These are phyloP conservation scores for Callospermophilus lateralis DNA, from an alignment of 2,113 vertebrate species.

Conservation along the genomic window DNA sequence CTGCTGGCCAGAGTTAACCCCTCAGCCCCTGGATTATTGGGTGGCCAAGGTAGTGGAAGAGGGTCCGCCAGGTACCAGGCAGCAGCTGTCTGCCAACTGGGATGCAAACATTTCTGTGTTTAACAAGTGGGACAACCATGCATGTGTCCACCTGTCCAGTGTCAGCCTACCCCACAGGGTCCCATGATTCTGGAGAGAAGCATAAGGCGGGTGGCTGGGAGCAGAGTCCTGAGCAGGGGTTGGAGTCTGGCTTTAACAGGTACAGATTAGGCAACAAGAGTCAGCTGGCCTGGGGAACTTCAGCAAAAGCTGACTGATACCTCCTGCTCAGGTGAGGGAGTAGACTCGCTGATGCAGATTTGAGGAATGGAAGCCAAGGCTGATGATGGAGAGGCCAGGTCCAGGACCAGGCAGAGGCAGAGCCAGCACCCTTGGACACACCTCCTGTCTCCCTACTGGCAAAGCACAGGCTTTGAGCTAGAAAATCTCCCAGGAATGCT, in stretches of 20 bases:
- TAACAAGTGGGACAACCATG: not conserved
- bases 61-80: too few species aligned
- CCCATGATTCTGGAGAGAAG: not conserved
- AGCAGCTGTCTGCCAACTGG: not conserved
- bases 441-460: not conserved
- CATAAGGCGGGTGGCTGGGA: accelerated
- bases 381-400: not conserved
- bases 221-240: not conserved
- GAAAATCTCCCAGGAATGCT: not conserved
- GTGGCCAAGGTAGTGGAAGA: too few species aligned
- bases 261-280: not conserved
- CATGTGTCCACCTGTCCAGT: not conserved
- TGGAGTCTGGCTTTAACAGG: not conserved
- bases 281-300: not conserved
- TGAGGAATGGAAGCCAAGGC: not conserved
- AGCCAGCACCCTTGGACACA: accelerated
- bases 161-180: not conserved
- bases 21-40: not conserved
- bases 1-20: not conserved
- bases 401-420: accelerated
- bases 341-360: accelerated
- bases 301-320: not conserved
- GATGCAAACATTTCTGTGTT: not conserved
- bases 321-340: too few species aligned
- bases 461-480: not conserved